Base-by-base conservation (phyloP, 1,140 invertebrate species). In the Drosophila sechellia region DNA sequence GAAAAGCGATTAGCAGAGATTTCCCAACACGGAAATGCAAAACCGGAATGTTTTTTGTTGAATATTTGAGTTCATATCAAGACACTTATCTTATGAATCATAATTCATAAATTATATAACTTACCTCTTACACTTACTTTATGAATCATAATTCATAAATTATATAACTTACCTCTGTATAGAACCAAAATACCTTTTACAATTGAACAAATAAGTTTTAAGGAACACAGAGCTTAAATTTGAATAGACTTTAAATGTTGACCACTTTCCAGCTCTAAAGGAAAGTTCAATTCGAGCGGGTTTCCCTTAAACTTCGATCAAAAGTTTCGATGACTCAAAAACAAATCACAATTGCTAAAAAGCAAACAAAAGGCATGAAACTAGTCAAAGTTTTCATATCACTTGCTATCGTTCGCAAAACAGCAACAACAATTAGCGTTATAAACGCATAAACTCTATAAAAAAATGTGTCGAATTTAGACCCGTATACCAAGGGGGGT, bases 381-480 rank as follows among this genome's bases (percentile, higher is more conserved):
- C 20, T 53, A 39, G 52, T 35, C n/a, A 27, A 61, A 53, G 37
- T 55, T 71, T 49, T 60, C 60, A 63, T 74, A 73, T 86, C 68
- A 70, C 50, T 80, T 81, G 69, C 79, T 81, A 85, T 85, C 73
- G 34, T 49, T 5, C 42, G 27, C 50, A 27, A 40, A 45, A 43
- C 11, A 48, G 15, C 52, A 56, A 52, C 58, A 64, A 55, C 50
- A 77, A 74, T 81, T 81, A 71, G 70, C 79, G 53, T 60, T 35
- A 74, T 55, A 79, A 79, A 79, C 52, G 57, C 59, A 58, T 69
- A 72, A 79, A 75, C 42, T 79, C 15, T 37, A 45, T 43, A 59
- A 37, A 37, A 37, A 52, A 65, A 37, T 48, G 45, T 61, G 52
- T 48, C 54, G 34, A 72, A 59, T 43, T 42, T 53, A 46, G 39